Percentiles rank a stretch among this genome's conserved stretches.
Conservation (phyloP, 2,113 vertebrate genomes). For the Oryzias woworae region DNA sequence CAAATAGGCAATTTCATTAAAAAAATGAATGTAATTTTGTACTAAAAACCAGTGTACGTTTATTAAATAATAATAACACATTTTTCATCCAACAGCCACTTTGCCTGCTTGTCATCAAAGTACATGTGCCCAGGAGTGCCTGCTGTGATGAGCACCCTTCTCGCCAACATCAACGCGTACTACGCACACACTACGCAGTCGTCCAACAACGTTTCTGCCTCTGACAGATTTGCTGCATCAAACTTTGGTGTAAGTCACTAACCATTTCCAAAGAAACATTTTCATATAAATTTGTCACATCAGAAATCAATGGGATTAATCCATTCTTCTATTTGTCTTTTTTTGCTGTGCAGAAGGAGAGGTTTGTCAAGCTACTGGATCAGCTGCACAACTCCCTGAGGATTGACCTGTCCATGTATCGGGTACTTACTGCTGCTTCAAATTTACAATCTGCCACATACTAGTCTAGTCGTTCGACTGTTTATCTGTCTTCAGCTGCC, state of each 20-base stretch:
- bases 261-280: slow-evolving; percentile 3
- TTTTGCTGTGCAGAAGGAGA: slow-evolving; percentile 84
- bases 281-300: not conserved
- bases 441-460: not conserved
- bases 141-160: slow-evolving; percentile 95
- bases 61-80: slow-evolving; percentile 9
- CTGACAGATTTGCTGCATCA: slow-evolving; percentile 95
- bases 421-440: slow-evolving; percentile 75
- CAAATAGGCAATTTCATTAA: too few relatives aligned
- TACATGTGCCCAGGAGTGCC: slow-evolving; percentile 99
- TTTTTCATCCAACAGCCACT: slow-evolving; percentile 81
- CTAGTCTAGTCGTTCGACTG: not conserved
- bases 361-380: slow-evolving; percentile 96
- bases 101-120: slow-evolving; percentile 97
- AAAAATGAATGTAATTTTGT: not conserved
- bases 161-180: slow-evolving; percentile 98
- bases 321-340: slow-evolving; percentile 33
- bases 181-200: slow-evolving; percentile 95
- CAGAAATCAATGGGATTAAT: slow-evolving; percentile 13
- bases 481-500: not conserved
- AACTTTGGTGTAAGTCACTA: slow-evolving; percentile 92
- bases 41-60: not conserved
- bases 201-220: slow-evolving; percentile 95
- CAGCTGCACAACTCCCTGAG: slow-evolving; percentile 96
- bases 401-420: slow-evolving; percentile 98